Evolutionary conservation across 2,797 vertebrate species (phyloP).

Genomic region (Melanotaenia maccullochi): DNA sequence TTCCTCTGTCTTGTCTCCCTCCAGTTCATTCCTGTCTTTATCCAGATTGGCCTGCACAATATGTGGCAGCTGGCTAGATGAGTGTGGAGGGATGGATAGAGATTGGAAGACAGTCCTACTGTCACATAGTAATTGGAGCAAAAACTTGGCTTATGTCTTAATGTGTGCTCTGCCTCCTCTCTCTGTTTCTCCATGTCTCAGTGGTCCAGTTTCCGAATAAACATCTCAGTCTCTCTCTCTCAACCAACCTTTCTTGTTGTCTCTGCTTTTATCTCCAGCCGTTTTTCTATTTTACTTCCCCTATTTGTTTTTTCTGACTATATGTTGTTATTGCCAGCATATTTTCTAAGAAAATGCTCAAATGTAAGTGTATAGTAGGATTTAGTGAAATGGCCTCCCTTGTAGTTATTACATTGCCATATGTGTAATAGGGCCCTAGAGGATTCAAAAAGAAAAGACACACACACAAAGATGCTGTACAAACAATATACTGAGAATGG

Average conservation of each 20-base stretch:
- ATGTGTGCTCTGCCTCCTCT: slow-evolving; percentile 54
- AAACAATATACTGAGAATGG: neutral
- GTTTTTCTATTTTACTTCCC: slow-evolving; percentile 18
- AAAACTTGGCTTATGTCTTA: slow-evolving; percentile 75
- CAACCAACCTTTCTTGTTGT: slow-evolving; percentile 37
- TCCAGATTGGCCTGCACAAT: slow-evolving; percentile 73
- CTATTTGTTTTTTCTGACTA: slow-evolving; percentile 11
- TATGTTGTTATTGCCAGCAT: neutral
- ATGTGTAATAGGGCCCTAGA: slow-evolving; percentile 17
- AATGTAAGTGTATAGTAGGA: slow-evolving; percentile 9
- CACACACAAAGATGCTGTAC: neutral
- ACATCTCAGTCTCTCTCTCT: slow-evolving; percentile 47
- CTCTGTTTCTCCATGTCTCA: slow-evolving; percentile 31
- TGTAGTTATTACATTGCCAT: slow-evolving; percentile 10
- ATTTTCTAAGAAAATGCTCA: slow-evolving; percentile 20
- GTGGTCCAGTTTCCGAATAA: slow-evolving; percentile 49
- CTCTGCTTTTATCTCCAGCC: slow-evolving; percentile 22
- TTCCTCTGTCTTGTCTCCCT: slow-evolving; percentile 48
- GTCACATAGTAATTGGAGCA: slow-evolving; percentile 79
- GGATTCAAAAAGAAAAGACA: slow-evolving; percentile 24
- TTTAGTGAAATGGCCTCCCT: slow-evolving; percentile 10
- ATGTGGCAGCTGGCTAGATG: slow-evolving; percentile 74
- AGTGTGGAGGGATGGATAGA: slow-evolving; percentile 71
- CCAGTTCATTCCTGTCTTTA: slow-evolving; percentile 68
- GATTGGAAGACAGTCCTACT: slow-evolving; percentile 75